These are phyloP conservation scores for Bos indicus DNA, from an alignment of 2,113 vertebrate species.

Conservation along the genomic window DNA sequence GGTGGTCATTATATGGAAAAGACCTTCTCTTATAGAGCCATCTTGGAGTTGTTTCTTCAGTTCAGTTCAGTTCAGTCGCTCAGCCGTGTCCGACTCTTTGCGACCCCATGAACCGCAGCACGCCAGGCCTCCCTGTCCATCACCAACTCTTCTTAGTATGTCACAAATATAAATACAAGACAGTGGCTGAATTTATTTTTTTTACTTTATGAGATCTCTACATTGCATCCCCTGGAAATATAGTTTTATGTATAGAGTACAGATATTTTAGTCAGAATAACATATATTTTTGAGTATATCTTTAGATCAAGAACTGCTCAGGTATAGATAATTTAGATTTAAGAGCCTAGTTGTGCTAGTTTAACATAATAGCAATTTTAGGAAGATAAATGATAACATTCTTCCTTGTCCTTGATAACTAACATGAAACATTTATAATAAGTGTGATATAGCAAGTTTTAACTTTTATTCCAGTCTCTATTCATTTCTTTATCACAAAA, in stretches of 20 bases:
- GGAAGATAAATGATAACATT: slow-evolving; percentile 7
- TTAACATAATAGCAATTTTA: slow-evolving; percentile 13
- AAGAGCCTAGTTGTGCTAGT: neutral
- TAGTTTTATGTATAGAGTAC: neutral
- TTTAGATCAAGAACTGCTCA: neutral
- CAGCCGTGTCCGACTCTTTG: too few species aligned
- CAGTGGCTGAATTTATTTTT: neutral
- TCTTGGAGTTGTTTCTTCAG: neutral
- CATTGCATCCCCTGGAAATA: neutral
- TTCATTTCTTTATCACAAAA: neutral
- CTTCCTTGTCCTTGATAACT: neutral
- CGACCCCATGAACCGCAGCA: too few species aligned
- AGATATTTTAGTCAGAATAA: neutral
- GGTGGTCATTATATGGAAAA: neutral
- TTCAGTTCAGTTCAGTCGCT: too few species aligned
- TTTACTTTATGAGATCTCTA: neutral
- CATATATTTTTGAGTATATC: neutral
- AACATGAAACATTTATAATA: neutral
- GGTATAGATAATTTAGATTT: slow-evolving; percentile 36
- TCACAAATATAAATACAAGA: neutral
- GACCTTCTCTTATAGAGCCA: neutral
- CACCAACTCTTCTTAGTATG: neutral
- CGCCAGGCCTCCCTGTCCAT: too few species aligned
- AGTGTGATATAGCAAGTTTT: neutral
- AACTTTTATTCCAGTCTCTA: neutral